Conservation (phyloP, 2,888 invertebrate species). For the Rhagium mordax region DNA sequence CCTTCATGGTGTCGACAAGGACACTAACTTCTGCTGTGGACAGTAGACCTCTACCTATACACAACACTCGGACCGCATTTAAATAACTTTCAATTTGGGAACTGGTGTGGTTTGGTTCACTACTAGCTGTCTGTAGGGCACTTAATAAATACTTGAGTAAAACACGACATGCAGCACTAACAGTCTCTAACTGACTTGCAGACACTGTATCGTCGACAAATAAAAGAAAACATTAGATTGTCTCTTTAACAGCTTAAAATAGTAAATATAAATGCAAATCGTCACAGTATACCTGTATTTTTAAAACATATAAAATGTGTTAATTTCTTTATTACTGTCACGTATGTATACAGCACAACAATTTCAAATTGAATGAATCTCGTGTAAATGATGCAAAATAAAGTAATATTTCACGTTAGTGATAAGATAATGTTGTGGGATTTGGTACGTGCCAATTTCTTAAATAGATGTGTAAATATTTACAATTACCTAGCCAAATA, state of each 20-base stretch:
- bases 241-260: background rate
- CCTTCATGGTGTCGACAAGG: slow-evolving; percentile 84
- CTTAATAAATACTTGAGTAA: slow-evolving; percentile 77
- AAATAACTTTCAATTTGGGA: slow-evolving; percentile 74
- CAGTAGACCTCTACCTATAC: slow-evolving; percentile 80
- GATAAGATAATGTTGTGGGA: background rate
- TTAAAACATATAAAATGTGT: too few relatives aligned
- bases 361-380: background rate
- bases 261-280: background rate
- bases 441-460: slow-evolving; percentile 5
- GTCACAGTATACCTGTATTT: too few relatives aligned
- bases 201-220: slow-evolving; percentile 72
- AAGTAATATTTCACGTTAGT: background rate
- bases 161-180: slow-evolving; percentile 80
- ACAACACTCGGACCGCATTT: slow-evolving; percentile 80
- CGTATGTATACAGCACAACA: too few relatives aligned
- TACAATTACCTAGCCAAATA: slow-evolving; percentile 15
- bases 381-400: background rate
- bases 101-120: slow-evolving; percentile 63
- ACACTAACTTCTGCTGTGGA: slow-evolving; percentile 84
- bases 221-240: background rate
- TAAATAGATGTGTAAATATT: slow-evolving; percentile 24
- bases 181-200: slow-evolving; percentile 78
- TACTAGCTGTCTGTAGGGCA: slow-evolving; percentile 62
- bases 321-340: too few relatives aligned